Percentiles rank a stretch among this genome's conserved stretches.
Conservation (phyloP, 2,797 vertebrate species). For the Falco berigora region DNA sequence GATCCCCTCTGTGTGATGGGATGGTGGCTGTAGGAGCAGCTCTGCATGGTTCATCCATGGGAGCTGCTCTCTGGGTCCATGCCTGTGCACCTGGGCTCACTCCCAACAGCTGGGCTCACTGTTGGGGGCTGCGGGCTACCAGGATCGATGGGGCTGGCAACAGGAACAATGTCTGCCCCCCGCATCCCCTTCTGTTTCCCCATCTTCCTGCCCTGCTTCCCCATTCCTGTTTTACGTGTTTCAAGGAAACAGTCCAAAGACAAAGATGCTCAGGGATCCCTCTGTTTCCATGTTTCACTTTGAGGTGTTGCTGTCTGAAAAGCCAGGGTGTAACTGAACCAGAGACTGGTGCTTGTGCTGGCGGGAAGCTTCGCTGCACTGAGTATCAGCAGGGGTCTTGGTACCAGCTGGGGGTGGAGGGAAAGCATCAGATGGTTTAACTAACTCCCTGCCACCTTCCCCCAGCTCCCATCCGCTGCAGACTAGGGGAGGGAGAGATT, state of each 20-base stretch:
- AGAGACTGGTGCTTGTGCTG: background rate
- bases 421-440: background rate
- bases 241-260: background rate
- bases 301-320: background rate
- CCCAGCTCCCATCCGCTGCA: background rate
- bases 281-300: background rate
- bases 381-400: background rate
- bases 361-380: background rate
- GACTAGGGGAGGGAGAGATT: background rate
- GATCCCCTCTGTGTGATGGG: background rate
- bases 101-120: background rate
- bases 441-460: background rate
- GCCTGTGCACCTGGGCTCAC: background rate
- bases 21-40: too few relatives aligned
- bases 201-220: background rate
- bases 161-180: background rate
- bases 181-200: background rate
- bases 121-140: background rate
- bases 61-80: background rate
- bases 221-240: background rate
- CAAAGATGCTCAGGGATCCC: background rate
- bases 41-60: background rate
- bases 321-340: background rate
- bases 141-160: background rate
- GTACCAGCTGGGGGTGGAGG: background rate